Conservation (phyloP, 2,797 vertebrate genomes). For the Pelodytes ibericus region DNA sequence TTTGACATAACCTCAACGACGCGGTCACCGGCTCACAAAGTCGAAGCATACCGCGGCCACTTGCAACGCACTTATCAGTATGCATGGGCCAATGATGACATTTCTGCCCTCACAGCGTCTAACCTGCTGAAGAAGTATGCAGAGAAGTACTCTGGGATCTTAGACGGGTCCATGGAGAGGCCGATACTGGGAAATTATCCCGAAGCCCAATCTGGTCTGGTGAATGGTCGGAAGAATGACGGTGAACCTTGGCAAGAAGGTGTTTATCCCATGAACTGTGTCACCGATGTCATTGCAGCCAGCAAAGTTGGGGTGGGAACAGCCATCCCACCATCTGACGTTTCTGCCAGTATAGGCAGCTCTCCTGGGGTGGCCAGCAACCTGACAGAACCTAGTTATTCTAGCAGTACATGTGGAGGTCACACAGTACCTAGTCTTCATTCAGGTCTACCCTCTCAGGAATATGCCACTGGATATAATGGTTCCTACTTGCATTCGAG, state of each 20-base stretch:
- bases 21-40: conserved; percentile 97
- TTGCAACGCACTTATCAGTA: conserved; percentile 98
- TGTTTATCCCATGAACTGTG: conserved; percentile 96
- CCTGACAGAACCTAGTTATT: conserved; percentile 93
- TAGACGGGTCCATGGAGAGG: conserved; percentile 92
- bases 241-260: conserved; percentile 96
- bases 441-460: conserved; percentile 95
- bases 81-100: conserved; percentile 98
- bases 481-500: conserved; percentile 95
- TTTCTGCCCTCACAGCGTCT: conserved; percentile 96
- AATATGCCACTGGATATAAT: conserved; percentile 94
- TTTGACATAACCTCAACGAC: conserved; percentile 98
- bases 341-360: conserved; percentile 91
- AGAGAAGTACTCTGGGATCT: conserved; percentile 97
- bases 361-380: conserved; percentile 93
- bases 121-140: conserved; percentile 98
- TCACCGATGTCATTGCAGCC: conserved; percentile 91
- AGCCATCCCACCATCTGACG: conserved; percentile 89
- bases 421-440: conserved; percentile 91
- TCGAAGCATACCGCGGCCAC: conserved; percentile 95
- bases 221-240: conserved; percentile 95
- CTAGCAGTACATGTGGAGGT: conserved; percentile 94
- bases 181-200: conserved; percentile 92
- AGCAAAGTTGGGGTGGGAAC: conserved; percentile 94
- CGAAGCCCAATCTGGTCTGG: conserved; percentile 84